Conservation (phyloP, 2,888 invertebrate genomes). For the Drosophila algonquin region DNA sequence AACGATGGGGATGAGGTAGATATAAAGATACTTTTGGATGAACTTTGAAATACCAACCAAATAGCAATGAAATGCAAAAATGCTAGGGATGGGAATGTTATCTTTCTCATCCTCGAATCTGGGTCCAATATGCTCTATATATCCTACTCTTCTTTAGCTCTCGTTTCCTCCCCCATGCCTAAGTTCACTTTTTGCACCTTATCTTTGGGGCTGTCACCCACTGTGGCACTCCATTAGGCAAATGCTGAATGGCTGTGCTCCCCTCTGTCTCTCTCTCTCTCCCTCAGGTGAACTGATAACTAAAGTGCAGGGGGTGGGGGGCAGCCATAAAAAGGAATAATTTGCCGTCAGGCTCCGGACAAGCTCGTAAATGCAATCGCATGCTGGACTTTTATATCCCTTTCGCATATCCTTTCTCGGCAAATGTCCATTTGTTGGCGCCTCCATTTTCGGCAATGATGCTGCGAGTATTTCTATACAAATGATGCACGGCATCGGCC, state of each 20-base stretch:
- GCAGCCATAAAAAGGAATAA: conserved; percentile 48
- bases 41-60: too few species aligned
- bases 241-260: conserved; percentile 39
- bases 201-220: not conserved
- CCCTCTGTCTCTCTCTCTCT: not conserved
- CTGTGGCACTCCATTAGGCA: conserved; percentile 67
- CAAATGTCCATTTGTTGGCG: not conserved
- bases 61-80: too few species aligned
- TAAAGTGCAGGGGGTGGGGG: conserved; percentile 42
- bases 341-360: conserved; percentile 46
- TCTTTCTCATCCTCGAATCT: too few species aligned
- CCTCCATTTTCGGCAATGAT: conserved; percentile 59
- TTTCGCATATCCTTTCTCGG: not conserved
- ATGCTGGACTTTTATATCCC: conserved; percentile 16
- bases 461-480: conserved; percentile 43
- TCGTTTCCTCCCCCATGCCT: too few species aligned
- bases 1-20: too few species aligned
- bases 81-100: too few species aligned
- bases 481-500: conserved; percentile 71
- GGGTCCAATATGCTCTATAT: too few species aligned
- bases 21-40: too few species aligned
- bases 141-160: too few species aligned
- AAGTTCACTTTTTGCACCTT: not conserved
- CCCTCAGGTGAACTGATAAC: conserved; percentile 49
- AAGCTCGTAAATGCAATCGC: conserved; percentile 61